Evolutionary conservation across 30 jellyfish, hydroid and myxozoan genomes (phyloP).

Genomic region (Cassiopea andromeda): DNA sequence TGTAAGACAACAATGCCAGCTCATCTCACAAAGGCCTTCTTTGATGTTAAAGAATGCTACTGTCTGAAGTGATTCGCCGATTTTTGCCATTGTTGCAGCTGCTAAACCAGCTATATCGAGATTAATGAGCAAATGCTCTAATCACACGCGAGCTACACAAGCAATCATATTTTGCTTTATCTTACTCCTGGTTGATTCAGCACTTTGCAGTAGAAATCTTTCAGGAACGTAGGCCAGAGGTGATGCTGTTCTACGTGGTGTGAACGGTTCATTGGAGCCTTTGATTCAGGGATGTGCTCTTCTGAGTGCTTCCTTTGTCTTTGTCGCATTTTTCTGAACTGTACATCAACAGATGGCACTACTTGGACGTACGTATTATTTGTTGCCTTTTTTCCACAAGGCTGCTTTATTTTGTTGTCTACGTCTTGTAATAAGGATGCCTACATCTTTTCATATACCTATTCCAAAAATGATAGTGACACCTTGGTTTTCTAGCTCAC

Average conservation of each 20-base stretch:
- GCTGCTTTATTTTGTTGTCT: no score
- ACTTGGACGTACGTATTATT: constrained; percentile 48
- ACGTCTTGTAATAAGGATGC: no score
- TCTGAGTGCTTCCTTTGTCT: constrained; percentile 51
- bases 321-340: constrained; percentile 42
- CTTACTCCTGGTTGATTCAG: constrained; percentile 6
- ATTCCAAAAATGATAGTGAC: no score
- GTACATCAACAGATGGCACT: constrained; percentile 10
- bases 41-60: background rate
- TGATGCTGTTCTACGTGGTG: background rate
- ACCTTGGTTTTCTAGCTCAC: no score
- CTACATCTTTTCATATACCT: no score
- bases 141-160: background rate
- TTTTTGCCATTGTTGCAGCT: constrained; percentile 1
- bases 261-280: background rate
- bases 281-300: constrained; percentile 33
- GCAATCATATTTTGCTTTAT: background rate
- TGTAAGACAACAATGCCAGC: background rate
- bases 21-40: background rate
- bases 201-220: background rate
- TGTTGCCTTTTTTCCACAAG: no score
- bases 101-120: constrained; percentile 22
- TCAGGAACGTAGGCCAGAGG: background rate
- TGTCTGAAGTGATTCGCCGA: constrained; percentile 1
- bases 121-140: background rate